Evolutionary conservation across 1,140 invertebrate species (phyloP).

Genomic region (Nasonia vitripennis): DNA sequence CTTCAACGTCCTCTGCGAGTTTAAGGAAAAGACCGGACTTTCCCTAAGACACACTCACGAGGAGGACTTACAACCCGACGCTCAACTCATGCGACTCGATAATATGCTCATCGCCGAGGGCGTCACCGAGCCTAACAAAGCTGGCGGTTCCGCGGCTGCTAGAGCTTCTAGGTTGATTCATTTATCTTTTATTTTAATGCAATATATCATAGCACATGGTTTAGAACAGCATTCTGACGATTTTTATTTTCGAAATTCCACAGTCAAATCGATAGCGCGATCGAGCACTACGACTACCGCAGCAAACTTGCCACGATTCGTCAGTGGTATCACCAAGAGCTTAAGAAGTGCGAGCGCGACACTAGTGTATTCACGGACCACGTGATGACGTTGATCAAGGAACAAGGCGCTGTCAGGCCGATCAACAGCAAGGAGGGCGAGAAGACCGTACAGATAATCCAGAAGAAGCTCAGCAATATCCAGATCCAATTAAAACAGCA

Average conservation of each 20-base stretch:
- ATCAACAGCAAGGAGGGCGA: slow-evolving; percentile 97
- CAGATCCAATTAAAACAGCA: slow-evolving; percentile 99
- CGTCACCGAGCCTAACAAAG: slow-evolving; percentile 97
- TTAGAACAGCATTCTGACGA: background rate
- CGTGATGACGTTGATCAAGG: slow-evolving; percentile 97
- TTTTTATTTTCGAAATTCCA: slow-evolving; percentile 55
- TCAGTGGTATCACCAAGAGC: slow-evolving; percentile 98
- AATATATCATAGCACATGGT: too few relatives aligned
- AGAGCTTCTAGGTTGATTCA: slow-evolving; percentile 88
- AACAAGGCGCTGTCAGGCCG: slow-evolving; percentile 97
- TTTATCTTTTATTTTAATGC: background rate
- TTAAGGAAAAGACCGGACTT: slow-evolving; percentile 87
- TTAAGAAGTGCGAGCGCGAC: slow-evolving; percentile 99
- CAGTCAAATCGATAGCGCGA: slow-evolving; percentile 92
- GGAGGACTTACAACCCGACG: slow-evolving; percentile 91
- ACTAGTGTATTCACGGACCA: slow-evolving; percentile 99
- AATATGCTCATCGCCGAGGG: slow-evolving; percentile 99
- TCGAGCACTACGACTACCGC: slow-evolving; percentile 99
- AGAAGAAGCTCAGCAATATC: slow-evolving; percentile 99
- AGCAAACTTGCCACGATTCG: slow-evolving; percentile 99
- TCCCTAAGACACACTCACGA: slow-evolving; percentile 97
- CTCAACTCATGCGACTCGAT: slow-evolving; percentile 98
- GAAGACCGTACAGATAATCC: slow-evolving; percentile 99
- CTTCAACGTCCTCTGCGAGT: slow-evolving; percentile 79
- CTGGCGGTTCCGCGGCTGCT: slow-evolving; percentile 92